Evolutionary conservation across 2,797 vertebrate species (phyloP).

Genomic region (Danio tinwini): DNA sequence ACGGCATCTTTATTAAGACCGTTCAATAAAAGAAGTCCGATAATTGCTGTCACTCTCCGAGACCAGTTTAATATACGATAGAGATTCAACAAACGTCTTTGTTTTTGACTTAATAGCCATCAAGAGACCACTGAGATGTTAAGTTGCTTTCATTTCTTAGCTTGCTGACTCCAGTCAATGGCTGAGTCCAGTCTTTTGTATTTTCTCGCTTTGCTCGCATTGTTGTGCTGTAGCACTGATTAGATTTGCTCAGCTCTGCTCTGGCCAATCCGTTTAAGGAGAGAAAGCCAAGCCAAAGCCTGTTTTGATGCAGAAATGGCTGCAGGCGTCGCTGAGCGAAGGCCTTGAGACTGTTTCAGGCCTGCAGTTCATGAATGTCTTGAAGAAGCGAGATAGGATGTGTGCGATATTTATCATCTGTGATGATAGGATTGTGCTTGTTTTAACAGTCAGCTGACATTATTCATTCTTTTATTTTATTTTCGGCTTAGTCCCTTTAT

Average conservation of each 20-base stretch:
- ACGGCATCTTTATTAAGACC: slow-evolving; percentile 9
- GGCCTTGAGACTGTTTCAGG: slow-evolving; percentile 47
- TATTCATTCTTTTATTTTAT: too few species aligned
- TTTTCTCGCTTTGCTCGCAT: slow-evolving; percentile 63
- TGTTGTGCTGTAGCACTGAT: slow-evolving; percentile 75
- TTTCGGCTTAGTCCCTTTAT: too few species aligned
- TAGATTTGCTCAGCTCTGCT: slow-evolving; percentile 72
- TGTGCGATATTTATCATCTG: too few species aligned
- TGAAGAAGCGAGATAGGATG: not conserved
- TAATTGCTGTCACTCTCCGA: slow-evolving; percentile 18
- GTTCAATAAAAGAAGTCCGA: slow-evolving; percentile 27
- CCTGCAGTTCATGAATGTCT: not conserved
- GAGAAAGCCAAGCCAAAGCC: slow-evolving; percentile 51
- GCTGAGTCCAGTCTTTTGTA: slow-evolving; percentile 2
- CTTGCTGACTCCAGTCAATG: not conserved
- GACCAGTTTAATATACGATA: slow-evolving; percentile 8
- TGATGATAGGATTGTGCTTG: too few species aligned
- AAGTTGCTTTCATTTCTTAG: slow-evolving; percentile 19
- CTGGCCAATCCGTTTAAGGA: slow-evolving; percentile 70
- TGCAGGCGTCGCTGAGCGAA: slow-evolving; percentile 56
- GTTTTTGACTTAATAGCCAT: slow-evolving; percentile 19
- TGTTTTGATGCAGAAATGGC: slow-evolving; percentile 53
- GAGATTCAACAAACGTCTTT: slow-evolving; percentile 9
- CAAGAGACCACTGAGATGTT: not conserved
- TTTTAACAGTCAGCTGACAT: too few species aligned